phyloP scores from a whole-genome alignment of 2,888 invertebrate species.

The Eilema caniola region DNA sequence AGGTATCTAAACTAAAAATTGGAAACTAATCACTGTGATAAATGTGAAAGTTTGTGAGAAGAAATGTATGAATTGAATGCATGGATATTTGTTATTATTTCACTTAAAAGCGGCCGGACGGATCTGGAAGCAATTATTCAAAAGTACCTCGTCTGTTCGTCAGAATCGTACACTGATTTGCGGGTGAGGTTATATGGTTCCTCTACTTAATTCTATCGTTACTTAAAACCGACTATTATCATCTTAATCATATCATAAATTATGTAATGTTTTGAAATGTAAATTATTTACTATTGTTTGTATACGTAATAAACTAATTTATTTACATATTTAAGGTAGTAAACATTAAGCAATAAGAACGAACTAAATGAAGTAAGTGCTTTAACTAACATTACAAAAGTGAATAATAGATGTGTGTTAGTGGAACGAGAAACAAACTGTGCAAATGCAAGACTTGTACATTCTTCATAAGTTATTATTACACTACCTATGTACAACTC shows the following conservation, averaged over 20 bases:
- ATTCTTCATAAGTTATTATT: slow-evolving; percentile 3
- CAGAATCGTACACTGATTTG: neutral
- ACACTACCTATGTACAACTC: neutral
- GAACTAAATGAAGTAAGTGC: slow-evolving; percentile 3
- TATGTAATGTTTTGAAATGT: slow-evolving; percentile 9
- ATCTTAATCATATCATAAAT: neutral
- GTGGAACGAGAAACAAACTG: slow-evolving; percentile 11
- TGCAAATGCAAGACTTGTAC: slow-evolving; percentile 2
- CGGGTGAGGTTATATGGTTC: neutral
- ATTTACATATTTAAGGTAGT: neutral
- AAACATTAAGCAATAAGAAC: slow-evolving; percentile 9
- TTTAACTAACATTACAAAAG: slow-evolving; percentile 11
- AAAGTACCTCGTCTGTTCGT: neutral
- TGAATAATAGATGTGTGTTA: slow-evolving; percentile 6
- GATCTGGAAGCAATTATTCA: neutral
- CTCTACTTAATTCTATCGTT: neutral
- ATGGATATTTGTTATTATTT: neutral
- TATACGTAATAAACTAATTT: neutral
- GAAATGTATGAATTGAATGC: neutral
- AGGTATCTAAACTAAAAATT: neutral
- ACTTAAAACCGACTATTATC: neutral
- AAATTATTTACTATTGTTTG: slow-evolving; percentile 13
- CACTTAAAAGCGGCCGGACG: neutral
- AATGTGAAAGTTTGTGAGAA: neutral
- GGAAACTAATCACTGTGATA: neutral